phyloP scores from a whole-genome alignment of 1,140 invertebrate species.

The Macrobrachium nipponense region DNA sequence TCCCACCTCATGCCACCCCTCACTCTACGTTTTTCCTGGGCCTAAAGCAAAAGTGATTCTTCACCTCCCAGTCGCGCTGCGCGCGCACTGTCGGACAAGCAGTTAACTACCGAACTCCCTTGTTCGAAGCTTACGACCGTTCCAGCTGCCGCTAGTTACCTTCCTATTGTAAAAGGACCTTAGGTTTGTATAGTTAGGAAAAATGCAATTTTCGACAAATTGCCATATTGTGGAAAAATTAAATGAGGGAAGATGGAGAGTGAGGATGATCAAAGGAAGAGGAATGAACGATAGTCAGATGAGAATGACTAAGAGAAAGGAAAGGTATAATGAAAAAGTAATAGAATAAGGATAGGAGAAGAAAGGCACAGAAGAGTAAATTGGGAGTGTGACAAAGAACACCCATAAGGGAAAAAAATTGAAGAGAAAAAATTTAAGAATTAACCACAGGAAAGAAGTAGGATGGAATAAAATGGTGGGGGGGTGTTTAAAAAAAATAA shows the following conservation, averaged over 20 bases:
- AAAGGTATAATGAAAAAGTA: background rate
- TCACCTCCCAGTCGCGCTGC: too few species aligned
- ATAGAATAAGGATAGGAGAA: background rate
- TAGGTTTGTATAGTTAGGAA: too few species aligned
- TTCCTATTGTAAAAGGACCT: too few species aligned
- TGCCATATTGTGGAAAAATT: background rate
- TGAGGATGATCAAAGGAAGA: background rate
- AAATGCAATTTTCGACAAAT: too few species aligned
- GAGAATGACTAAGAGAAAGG: background rate
- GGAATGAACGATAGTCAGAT: background rate
- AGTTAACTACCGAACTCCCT: too few species aligned
- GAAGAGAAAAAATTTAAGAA: background rate
- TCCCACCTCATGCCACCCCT: too few species aligned
- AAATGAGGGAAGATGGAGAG: background rate
- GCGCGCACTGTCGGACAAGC: too few species aligned
- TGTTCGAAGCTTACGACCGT: too few species aligned
- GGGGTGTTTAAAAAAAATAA: background rate
- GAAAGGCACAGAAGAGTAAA: background rate
- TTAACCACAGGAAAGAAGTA: background rate
- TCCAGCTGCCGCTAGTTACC: too few species aligned
- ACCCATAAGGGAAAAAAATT: background rate
- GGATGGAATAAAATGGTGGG: background rate
- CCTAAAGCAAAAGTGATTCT: too few species aligned
- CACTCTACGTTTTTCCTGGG: too few species aligned
- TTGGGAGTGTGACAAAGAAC: background rate